phyloP scores from a whole-genome alignment of 2,888 invertebrate species.

The Ernsta delagoae region DNA sequence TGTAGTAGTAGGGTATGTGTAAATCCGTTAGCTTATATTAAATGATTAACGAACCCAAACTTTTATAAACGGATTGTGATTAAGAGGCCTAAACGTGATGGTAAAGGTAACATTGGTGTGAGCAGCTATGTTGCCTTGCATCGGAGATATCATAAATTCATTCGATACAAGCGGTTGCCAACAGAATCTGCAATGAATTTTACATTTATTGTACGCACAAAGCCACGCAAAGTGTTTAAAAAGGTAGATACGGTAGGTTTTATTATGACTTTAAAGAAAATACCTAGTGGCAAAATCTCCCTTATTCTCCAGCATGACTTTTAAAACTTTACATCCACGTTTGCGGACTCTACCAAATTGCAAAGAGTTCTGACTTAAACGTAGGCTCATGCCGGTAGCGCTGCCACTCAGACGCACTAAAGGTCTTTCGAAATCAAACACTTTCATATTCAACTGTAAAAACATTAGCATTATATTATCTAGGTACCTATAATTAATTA shows the following conservation, averaged over 20 bases:
- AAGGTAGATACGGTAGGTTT: no score
- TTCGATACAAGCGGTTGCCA: constrained; percentile 75
- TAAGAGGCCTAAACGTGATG: constrained; percentile 85
- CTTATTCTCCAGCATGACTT: constrained; percentile 74
- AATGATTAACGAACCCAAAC: constrained; percentile 61
- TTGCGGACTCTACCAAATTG: constrained; percentile 77
- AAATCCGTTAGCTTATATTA: background rate
- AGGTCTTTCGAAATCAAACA: constrained; percentile 67
- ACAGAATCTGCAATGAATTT: constrained; percentile 62
- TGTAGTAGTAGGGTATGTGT: no score
- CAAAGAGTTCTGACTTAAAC: constrained; percentile 71
- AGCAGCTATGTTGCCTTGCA: constrained; percentile 86
- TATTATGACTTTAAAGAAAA: no score
- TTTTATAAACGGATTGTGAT: constrained; percentile 77
- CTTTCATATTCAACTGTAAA: constrained; percentile 73
- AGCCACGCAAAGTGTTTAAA: no score
- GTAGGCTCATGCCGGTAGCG: constrained; percentile 73
- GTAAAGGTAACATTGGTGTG: constrained; percentile 86
- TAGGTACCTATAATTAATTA: no score
- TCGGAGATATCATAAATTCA: constrained; percentile 86
- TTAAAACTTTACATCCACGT: constrained; percentile 71
- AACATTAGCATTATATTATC: constrained; percentile 1
- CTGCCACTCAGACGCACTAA: constrained; percentile 71
- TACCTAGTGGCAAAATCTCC: constrained; percentile 75
- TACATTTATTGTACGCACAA: no score